Conservation (phyloP, 2,797 vertebrate species). For the Varecia variegata region DNA sequence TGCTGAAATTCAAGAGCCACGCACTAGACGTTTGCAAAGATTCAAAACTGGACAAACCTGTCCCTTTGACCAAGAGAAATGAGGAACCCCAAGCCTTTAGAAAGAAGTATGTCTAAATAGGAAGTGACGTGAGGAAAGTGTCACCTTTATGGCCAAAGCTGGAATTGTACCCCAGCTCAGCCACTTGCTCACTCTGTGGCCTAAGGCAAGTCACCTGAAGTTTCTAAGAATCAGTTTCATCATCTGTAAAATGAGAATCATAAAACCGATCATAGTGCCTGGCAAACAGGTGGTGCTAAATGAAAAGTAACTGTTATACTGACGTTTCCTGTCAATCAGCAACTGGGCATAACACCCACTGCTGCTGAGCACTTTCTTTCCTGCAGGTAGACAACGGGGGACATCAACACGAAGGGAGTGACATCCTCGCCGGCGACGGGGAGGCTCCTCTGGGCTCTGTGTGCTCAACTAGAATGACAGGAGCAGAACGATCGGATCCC, state of each 20-base stretch:
- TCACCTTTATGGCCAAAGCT: background rate
- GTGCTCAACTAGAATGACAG: background rate
- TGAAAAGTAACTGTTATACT: background rate
- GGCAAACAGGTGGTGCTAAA: background rate
- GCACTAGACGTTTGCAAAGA: background rate
- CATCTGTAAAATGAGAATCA: background rate
- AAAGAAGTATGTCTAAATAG: background rate
- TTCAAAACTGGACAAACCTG: background rate
- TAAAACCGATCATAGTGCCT: background rate
- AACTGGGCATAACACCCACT: background rate
- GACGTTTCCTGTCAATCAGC: background rate
- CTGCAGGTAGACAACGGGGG: background rate
- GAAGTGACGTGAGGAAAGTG: background rate
- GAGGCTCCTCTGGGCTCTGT: background rate
- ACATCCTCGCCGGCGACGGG: rapidly evolving
- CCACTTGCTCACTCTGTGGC: background rate
- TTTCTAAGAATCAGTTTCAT: slow-evolving; percentile 32
- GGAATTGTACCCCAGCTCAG: background rate
- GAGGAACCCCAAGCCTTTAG: background rate
- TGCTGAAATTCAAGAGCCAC: background rate
- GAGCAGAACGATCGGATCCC: background rate
- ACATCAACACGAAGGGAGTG: background rate
- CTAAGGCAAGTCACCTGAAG: background rate
- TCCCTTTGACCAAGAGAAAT: background rate
- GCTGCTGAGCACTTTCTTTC: background rate